phyloP scores from a whole-genome alignment of 2,797 vertebrate species.

The Pangasius larnaudii region DNA sequence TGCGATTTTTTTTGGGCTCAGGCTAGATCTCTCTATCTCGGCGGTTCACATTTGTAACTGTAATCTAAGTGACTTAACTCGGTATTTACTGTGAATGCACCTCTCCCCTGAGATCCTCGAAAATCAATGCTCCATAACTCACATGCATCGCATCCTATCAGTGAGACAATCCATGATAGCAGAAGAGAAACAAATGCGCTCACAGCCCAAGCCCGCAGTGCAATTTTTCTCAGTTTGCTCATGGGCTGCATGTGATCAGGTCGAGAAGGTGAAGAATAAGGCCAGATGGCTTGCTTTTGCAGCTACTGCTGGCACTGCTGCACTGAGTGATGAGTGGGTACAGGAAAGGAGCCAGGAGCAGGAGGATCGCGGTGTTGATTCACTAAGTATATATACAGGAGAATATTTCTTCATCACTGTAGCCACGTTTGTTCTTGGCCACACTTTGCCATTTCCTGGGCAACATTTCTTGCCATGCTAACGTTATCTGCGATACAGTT shows the following conservation, averaged over 20 bases:
- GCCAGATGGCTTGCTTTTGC: constrained; percentile 13
- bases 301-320: neutral
- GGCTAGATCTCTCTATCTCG: neutral
- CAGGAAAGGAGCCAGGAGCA: neutral
- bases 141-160: neutral
- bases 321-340: neutral
- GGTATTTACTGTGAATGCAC: neutral
- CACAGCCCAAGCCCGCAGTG: neutral
- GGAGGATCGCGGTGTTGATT: neutral
- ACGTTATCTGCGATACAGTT: too few relatives aligned
- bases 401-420: neutral
- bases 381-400: neutral
- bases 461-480: too few relatives aligned
- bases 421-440: neutral
- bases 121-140: neutral
- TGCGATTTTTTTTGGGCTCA: neutral
- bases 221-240: neutral
- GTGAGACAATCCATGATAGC: neutral
- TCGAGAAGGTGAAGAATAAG: constrained; percentile 9
- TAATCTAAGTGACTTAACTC: neutral
- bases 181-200: neutral
- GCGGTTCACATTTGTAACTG: neutral
- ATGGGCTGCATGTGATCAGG: neutral
- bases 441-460: neutral
- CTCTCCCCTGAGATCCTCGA: too few relatives aligned